Evolutionary conservation across 2,888 invertebrate genomes (phyloP), one percentile per base, ranked within the genome.

Genomic region (Lochmaea capreae): DNA sequence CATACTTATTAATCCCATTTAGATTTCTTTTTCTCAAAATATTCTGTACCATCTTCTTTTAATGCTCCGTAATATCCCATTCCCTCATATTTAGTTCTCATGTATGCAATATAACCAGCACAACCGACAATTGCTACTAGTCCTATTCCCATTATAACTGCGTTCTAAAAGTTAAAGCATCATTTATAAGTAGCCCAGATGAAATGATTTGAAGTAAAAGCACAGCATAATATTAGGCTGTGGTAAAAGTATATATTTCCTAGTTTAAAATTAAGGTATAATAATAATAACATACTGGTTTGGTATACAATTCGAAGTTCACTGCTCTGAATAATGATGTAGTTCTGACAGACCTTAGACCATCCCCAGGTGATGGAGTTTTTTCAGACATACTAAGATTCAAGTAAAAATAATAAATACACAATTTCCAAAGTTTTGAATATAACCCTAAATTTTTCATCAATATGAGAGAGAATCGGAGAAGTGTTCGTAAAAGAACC

Each of bases 221-320:
- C 8, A 39, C 8, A n/a, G n/a, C n/a, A n/a, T n/a, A n/a, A n/a
- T n/a, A n/a, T n/a, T n/a, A n/a, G n/a, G n/a, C n/a, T n/a, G n/a
- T n/a, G n/a, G n/a, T n/a, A n/a, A n/a, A n/a, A n/a, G n/a, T n/a
- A n/a, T n/a, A n/a, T n/a, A n/a, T n/a, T n/a, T n/a, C n/a, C 1
- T 22, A 39, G 33, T 39, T 39, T 39, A 39, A 39, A 39, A 8
- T 8, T 39, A 39, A 39, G 1, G 33, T 39, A 39, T 39, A 39
- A 39, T 8, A 39, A 39, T 39, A 39, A 39, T 39, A 39, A 39
- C 93, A 91, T 90, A 97, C 97, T 75, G 96, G 97, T 87, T 93
- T 95, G 0, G 93, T 91, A 86, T 96, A 97, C 1, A 97, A 89
- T 87, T 97, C 97, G 87, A 94, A 97, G 88, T 97, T 97, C 0